Percentiles rank a stretch among this genome's conserved stretches.
These are phyloP conservation scores for Hystrix brachyura DNA, from an alignment of 2,113 vertebrate species.

Conservation along the genomic window DNA sequence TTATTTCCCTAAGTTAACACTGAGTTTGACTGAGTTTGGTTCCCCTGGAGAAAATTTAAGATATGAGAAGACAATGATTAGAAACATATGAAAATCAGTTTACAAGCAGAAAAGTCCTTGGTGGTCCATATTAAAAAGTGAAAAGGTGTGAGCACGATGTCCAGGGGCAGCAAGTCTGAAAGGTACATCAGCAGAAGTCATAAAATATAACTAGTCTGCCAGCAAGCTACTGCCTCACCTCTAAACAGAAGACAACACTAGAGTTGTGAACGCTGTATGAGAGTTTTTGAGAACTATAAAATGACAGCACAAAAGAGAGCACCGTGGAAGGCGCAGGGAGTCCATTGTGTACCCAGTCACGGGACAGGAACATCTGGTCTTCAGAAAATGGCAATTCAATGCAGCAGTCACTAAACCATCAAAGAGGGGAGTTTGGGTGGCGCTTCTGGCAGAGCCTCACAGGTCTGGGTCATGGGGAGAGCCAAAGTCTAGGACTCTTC, in stretches of 20 bases:
- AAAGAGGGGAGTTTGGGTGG: background rate
- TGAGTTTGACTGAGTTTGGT: background rate
- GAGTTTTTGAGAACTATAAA: constrained; percentile 24
- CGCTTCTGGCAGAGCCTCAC: constrained; percentile 4
- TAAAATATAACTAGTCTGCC: background rate
- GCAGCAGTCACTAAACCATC: background rate
- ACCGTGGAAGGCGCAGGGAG: background rate
- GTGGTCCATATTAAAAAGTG: background rate
- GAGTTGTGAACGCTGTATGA: background rate
- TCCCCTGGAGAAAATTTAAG: constrained; percentile 25
- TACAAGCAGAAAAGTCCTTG: background rate
- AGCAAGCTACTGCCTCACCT: constrained; percentile 10
- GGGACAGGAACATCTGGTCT: background rate
- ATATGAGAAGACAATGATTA: background rate
- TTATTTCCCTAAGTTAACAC: no score
- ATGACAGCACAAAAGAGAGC: background rate
- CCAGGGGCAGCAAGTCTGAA: background rate
- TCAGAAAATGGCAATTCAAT: constrained; percentile 4
- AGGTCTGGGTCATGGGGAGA: background rate
- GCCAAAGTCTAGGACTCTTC: background rate
- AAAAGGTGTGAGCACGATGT: background rate
- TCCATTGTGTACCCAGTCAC: background rate
- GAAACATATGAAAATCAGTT: constrained; percentile 10
- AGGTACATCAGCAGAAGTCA: background rate
- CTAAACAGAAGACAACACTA: background rate